Percentiles rank a stretch among this genome's conserved stretches.
Evolutionary conservation across 2,797 vertebrate genomes (phyloP).

Genomic region (Poeciliopsis presidionis): DNA sequence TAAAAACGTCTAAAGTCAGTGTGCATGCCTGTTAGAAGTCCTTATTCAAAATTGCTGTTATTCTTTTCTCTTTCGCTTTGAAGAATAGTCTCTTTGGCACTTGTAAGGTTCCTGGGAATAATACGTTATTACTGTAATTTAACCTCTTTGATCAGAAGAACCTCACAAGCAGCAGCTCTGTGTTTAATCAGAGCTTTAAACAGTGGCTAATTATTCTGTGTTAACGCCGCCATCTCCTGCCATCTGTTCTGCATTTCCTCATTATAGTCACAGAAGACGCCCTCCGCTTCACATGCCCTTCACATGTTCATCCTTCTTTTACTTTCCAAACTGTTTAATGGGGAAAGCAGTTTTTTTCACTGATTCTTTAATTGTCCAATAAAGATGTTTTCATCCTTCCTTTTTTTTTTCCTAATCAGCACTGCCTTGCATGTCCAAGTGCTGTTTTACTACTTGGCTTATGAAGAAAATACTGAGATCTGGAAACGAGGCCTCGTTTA

Average conservation of each 20-base stretch:
- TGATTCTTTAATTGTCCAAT: conserved; percentile 70
- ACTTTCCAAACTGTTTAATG: conserved; percentile 49
- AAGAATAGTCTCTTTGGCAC: conserved; percentile 15
- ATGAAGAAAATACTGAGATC: conserved; percentile 57
- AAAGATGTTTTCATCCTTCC: conserved; percentile 64
- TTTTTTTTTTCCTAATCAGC: conserved; percentile 42
- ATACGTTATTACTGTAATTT: conserved; percentile 7
- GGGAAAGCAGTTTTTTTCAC: conserved; percentile 53
- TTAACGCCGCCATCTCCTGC: conserved; percentile 45
- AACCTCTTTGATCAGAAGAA: conserved; percentile 32
- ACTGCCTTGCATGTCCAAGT: conserved; percentile 46
- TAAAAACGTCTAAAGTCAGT: neutral
- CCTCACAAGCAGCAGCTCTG: conserved; percentile 12
- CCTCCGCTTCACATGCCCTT: conserved; percentile 19
- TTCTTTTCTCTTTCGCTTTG: conserved; percentile 6
- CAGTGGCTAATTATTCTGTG: conserved; percentile 39
- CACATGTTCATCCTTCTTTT: conserved; percentile 38
- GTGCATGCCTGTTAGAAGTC: conserved; percentile 7
- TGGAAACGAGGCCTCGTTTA: conserved; percentile 53
- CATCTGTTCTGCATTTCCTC: conserved; percentile 44
- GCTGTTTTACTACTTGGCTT: conserved; percentile 69
- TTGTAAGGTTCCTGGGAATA: conserved; percentile 11
- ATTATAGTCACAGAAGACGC: conserved; percentile 36
- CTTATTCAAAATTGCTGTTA: conserved; percentile 13
- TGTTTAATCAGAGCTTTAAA: conserved; percentile 39